A percentile compares a stretch with the other conserved stretches of the same genome.
phyloP scores from a whole-genome alignment of 2,113 vertebrate genomes.

The Poeciliopsis turrubarensis region DNA sequence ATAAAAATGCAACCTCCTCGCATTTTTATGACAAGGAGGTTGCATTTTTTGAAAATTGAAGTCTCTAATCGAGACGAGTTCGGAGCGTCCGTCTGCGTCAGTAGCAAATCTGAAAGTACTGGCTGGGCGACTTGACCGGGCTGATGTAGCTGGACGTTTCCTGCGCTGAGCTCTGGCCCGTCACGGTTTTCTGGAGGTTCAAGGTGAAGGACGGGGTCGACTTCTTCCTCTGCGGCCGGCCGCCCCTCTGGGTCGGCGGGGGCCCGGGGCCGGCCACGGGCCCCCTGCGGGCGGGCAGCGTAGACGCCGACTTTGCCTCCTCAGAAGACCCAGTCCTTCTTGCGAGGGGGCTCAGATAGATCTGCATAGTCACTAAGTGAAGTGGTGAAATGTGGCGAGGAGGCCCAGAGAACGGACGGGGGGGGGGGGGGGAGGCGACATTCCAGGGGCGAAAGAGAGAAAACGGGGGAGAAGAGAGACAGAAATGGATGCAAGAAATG shows the following conservation, averaged over 20 bases:
- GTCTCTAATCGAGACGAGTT: background rate
- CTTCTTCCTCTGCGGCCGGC: conserved; percentile 36
- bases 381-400: conserved; percentile 63
- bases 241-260: conserved; percentile 13
- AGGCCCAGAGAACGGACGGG: background rate
- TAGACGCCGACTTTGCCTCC: conserved; percentile 54
- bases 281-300: conserved; percentile 60
- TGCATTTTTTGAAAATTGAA: background rate
- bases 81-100: conserved; percentile 24
- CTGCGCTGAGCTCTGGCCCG: conserved; percentile 66
- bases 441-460: background rate
- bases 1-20: background rate
- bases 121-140: conserved; percentile 82
- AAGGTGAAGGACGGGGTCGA: conserved; percentile 71
- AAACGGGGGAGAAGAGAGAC: background rate
- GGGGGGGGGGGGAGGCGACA: background rate
- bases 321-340: conserved; percentile 82
- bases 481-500: conserved; percentile 5
- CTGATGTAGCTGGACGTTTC: conserved; percentile 81
- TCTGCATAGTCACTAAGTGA: conserved; percentile 85
- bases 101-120: conserved; percentile 86
- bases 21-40: no score
- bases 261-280: background rate
- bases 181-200: conserved; percentile 78
- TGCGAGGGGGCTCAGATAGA: conserved; percentile 83